phyloP scores from a whole-genome alignment of 1,140 invertebrate species.

The Polypedilum pembai region DNA sequence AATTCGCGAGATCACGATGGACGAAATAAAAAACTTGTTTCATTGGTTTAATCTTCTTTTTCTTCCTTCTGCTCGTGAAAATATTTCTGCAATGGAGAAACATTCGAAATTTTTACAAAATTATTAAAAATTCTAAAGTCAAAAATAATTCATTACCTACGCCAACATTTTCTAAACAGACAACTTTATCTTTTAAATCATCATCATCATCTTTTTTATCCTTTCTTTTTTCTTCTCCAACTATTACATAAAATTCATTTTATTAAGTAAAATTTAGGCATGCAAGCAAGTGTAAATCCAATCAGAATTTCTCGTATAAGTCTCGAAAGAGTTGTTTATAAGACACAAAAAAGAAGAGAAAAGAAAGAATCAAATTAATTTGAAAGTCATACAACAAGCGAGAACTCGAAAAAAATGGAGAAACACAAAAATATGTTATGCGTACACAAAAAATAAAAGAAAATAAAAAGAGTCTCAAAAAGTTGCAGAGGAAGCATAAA shows the following conservation, averaged over 20 bases:
- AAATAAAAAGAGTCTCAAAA: neutral
- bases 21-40: neutral
- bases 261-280: neutral
- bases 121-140: neutral
- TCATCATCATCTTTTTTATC: neutral
- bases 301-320: neutral
- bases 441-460: conserved; percentile 16
- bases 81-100: too few relatives aligned
- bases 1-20: conserved; percentile 3
- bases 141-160: conserved; percentile 15
- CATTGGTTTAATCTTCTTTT: neutral
- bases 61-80: neutral
- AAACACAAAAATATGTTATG: neutral
- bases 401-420: conserved; percentile 6
- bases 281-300: neutral
- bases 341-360: neutral
- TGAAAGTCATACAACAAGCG: neutral
- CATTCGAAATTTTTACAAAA: too few relatives aligned
- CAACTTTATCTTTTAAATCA: neutral
- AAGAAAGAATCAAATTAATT: conserved; percentile 5
- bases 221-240: neutral
- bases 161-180: neutral
- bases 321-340: neutral
- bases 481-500: conserved; percentile 16
- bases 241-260: neutral